A percentile compares a stretch with the other conserved stretches of the same genome.
Conservation (phyloP, 2,113 vertebrate species). For the Excalfactoria chinensis region DNA sequence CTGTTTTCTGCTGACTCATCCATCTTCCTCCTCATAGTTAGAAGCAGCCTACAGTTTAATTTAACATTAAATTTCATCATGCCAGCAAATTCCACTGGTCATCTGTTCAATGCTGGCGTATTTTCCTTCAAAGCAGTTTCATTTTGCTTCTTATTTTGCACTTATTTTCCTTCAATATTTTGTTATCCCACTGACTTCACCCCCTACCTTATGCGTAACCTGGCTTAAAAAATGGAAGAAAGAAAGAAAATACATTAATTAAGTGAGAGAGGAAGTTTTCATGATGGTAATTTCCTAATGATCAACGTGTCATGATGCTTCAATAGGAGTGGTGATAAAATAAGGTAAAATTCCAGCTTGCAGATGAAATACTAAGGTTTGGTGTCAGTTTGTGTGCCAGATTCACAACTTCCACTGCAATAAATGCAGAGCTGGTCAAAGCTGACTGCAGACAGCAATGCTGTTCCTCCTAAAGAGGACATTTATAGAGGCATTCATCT, state of each 20-base stretch:
- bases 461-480: neutral
- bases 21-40: neutral
- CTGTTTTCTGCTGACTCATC: neutral
- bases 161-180: neutral
- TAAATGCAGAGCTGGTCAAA: neutral
- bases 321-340: neutral
- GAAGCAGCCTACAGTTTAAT: neutral
- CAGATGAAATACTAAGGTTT: neutral
- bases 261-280: neutral
- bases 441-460: neutral
- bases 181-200: neutral
- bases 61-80: neutral
- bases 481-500: neutral
- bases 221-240: neutral
- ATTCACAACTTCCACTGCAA: neutral
- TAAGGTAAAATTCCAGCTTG: neutral
- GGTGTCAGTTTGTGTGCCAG: rapidly evolving
- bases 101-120: neutral
- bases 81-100: neutral
- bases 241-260: neutral
- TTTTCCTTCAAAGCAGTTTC: neutral
- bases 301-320: neutral
- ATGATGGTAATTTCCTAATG: neutral
- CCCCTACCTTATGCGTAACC: neutral
- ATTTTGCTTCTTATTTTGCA: neutral